phyloP scores from a whole-genome alignment of 30 jellyfish, hydroid and myxozoan genomes.

The Aurelia sp. region DNA sequence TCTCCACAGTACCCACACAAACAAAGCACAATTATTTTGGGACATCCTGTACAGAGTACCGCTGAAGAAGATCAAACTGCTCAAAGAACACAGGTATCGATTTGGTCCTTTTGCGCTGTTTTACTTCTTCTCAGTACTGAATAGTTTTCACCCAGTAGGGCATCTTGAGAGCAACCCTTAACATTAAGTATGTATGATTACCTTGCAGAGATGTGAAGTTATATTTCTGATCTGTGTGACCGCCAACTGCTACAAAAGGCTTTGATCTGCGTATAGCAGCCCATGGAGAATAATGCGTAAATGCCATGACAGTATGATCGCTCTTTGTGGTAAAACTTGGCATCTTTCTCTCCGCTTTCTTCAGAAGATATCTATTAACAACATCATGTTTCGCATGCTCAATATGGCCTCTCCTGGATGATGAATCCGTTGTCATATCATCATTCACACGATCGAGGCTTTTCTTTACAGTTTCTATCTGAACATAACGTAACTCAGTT shows the following conservation, averaged over 20 bases:
- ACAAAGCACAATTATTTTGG: no score
- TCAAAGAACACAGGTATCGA: no score
- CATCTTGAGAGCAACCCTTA: no score
- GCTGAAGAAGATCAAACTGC: no score
- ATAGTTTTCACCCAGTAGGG: no score
- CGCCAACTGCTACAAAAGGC: neutral
- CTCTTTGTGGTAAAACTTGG: slow-evolving; percentile 26
- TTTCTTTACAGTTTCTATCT: neutral
- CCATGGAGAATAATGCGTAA: slow-evolving; percentile 46
- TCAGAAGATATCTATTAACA: neutral
- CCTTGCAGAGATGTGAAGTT: neutral
- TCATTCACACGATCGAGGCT: slow-evolving; percentile 8
- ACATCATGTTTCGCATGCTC: neutral
- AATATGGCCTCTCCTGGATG: neutral
- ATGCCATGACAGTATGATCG: slow-evolving; percentile 25
- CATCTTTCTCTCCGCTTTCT: neutral
- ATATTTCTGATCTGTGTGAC: neutral
- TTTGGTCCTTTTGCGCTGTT: no score
- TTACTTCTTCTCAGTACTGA: no score
- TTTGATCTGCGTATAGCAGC: slow-evolving; percentile 20
- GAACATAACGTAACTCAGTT: slow-evolving; percentile 30
- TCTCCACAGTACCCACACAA: no score
- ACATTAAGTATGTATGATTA: neutral
- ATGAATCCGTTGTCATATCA: neutral
- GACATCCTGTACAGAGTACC: no score